Evolutionary conservation across 1,140 invertebrate species (phyloP).

Genomic region (Xylocopa sonorina): DNA sequence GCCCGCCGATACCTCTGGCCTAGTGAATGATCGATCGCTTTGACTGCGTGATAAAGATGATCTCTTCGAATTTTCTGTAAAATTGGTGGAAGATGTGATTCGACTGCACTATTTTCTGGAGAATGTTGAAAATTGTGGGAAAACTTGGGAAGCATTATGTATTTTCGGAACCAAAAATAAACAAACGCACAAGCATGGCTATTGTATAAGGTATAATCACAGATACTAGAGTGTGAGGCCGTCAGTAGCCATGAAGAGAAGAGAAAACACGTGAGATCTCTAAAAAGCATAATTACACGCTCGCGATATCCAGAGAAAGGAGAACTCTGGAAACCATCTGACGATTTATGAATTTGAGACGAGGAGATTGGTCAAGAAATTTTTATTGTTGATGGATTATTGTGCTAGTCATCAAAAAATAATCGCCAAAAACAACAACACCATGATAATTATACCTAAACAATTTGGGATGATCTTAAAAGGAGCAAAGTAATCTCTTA

Average conservation of each 20-base stretch:
- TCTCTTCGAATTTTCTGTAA: conserved; percentile 64
- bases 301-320: conserved; percentile 24
- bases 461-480: background rate
- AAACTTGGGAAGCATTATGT: too few species aligned
- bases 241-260: conserved; percentile 53
- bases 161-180: background rate
- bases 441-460: too few species aligned
- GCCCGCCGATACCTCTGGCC: conserved; percentile 68
- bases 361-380: background rate
- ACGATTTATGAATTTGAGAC: conserved; percentile 57
- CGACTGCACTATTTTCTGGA: too few species aligned
- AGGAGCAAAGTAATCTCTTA: background rate
- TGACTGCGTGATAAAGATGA: conserved; percentile 72
- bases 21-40: conserved; percentile 72
- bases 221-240: background rate
- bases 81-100: background rate
- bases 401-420: too few species aligned
- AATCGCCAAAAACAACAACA: too few species aligned
- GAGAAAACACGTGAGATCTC: conserved; percentile 64
- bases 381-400: background rate
- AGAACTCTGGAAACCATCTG: conserved; percentile 14
- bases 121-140: too few species aligned
- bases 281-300: conserved; percentile 66
- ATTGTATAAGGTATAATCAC: conserved; percentile 9
- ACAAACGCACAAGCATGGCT: background rate